These are phyloP conservation scores for Fragariocoptes setiger DNA, from an alignment of 1,140 invertebrate species.

Conservation along the genomic window DNA sequence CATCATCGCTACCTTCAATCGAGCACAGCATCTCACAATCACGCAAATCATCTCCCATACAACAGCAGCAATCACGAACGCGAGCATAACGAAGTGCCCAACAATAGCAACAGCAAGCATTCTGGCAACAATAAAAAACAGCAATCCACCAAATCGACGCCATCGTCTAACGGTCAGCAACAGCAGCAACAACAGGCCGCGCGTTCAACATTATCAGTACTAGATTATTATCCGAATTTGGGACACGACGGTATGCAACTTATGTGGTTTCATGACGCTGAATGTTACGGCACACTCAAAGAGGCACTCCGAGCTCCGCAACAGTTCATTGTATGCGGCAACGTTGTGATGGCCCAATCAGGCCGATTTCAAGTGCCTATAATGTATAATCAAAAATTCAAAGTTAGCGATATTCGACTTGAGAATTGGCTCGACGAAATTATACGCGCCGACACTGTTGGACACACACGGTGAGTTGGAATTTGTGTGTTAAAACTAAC, in stretches of 20 bases:
- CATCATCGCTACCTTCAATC: background rate
- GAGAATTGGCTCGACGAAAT: conserved; percentile 32
- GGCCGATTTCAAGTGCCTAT: conserved; percentile 26
- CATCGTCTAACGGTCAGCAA: background rate
- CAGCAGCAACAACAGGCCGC: background rate
- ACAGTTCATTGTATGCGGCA: conserved; percentile 60
- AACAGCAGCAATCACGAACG: background rate
- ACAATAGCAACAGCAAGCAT: background rate
- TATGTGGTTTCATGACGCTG: background rate
- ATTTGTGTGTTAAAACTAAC: too few species aligned
- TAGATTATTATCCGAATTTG: background rate
- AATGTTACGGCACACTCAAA: background rate
- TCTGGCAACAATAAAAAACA: background rate
- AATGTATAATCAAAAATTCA: conserved; percentile 49
- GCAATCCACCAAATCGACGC: background rate
- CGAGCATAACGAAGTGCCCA: background rate
- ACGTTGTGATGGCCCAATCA: conserved; percentile 31
- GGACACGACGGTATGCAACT: background rate
- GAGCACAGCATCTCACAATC: background rate
- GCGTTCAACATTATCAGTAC: background rate
- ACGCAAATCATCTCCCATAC: background rate
- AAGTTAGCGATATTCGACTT: conserved; percentile 36
- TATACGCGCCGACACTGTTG: conserved; percentile 19
- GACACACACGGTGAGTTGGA: too few species aligned
- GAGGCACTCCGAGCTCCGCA: conserved; percentile 12